These are phyloP conservation scores for Lepidonotus clava DNA, from an alignment of 2,888 invertebrate genomes.

Conservation along the genomic window DNA sequence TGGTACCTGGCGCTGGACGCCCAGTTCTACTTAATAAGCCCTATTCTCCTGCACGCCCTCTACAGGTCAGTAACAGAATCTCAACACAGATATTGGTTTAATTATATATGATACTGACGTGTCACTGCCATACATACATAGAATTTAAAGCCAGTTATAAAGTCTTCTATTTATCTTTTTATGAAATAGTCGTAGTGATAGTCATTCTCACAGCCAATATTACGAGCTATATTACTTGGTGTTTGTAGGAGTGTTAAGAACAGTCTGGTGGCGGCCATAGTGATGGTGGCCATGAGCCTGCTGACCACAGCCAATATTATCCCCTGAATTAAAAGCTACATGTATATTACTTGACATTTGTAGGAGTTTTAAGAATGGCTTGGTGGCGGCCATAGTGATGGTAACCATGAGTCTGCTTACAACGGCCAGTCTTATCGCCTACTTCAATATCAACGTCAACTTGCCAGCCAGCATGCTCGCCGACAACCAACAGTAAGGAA, in stretches of 20 bases:
- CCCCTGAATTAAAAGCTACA: too few species aligned
- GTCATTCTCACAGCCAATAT: too few species aligned
- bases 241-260: conserved; percentile 18
- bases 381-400: not conserved
- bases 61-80: conserved; percentile 31
- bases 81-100: too few species aligned
- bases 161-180: not conserved
- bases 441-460: conserved; percentile 52
- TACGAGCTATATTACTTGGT: too few species aligned
- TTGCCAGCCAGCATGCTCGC: conserved; percentile 26
- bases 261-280: not conserved
- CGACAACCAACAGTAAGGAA: conserved; percentile 45
- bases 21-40: conserved; percentile 49
- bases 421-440: conserved; percentile 38
- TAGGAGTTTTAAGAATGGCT: conserved; percentile 49
- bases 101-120: too few species aligned
- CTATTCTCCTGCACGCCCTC: conserved; percentile 27
- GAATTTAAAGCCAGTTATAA: too few species aligned
- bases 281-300: not conserved
- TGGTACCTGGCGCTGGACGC: conserved; percentile 54
- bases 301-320: conserved; percentile 3
- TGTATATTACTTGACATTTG: too few species aligned
- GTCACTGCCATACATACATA: too few species aligned
- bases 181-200: too few species aligned
- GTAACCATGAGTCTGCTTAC: not conserved